phyloP scores from a whole-genome alignment of 1,140 invertebrate species.

The Leptopilina clavipes region DNA sequence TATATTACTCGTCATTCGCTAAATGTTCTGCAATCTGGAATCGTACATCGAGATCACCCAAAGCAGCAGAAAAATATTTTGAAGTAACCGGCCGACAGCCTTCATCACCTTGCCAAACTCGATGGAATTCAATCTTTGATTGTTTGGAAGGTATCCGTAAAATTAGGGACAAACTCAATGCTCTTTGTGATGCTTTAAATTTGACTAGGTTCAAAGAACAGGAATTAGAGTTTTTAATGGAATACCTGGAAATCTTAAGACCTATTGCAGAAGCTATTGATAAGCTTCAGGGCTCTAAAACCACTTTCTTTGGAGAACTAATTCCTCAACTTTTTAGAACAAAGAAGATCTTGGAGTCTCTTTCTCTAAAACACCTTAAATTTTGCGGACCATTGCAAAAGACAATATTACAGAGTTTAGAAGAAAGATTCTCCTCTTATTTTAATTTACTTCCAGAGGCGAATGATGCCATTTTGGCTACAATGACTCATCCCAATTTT shows the following conservation, averaged over 20 bases:
- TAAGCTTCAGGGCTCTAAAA: slow-evolving; percentile 31
- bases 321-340: slow-evolving; percentile 41
- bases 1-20: slow-evolving; percentile 39
- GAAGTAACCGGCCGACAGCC: slow-evolving; percentile 40
- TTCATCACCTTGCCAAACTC: slow-evolving; percentile 41
- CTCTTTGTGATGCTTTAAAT: not conserved
- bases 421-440: slow-evolving; percentile 27
- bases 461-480: too few species aligned
- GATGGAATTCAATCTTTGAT: slow-evolving; percentile 44
- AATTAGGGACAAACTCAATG: too few species aligned
- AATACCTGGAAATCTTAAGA: not conserved
- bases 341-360: slow-evolving; percentile 38
- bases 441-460: too few species aligned
- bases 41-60: slow-evolving; percentile 41
- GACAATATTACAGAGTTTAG: not conserved
- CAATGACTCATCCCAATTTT: slow-evolving; percentile 39
- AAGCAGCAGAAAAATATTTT: slow-evolving; percentile 41
- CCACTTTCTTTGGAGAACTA: slow-evolving; percentile 45
- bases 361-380: slow-evolving; percentile 36
- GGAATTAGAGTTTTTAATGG: not conserved
- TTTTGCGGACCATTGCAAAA: slow-evolving; percentile 1
- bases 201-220: not conserved
- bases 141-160: slow-evolving; percentile 18
- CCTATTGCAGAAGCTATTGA: not conserved
- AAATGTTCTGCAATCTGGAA: slow-evolving; percentile 47